Evolutionary conservation across 2,888 invertebrate genomes (phyloP).

Genomic region (Cordilura impudica): DNA sequence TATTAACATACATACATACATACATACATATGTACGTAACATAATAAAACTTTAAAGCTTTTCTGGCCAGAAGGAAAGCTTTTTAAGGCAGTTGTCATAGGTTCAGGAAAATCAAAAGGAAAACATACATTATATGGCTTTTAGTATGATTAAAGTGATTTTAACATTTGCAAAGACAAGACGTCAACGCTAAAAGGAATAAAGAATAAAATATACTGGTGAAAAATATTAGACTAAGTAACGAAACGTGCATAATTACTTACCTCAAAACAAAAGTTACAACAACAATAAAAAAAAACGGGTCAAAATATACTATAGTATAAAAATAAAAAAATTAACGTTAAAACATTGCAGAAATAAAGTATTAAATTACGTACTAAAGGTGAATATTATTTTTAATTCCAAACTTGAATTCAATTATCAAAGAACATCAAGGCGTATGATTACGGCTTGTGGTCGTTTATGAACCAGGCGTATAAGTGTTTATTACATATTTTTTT

Average conservation of each 20-base stretch:
- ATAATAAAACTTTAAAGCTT: constrained; percentile 46
- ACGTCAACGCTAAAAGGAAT: constrained; percentile 57
- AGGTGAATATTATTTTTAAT: constrained; percentile 1
- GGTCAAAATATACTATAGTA: constrained; percentile 34
- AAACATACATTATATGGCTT: constrained; percentile 35
- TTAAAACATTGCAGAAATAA: background rate
- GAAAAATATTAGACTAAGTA: constrained; percentile 27
- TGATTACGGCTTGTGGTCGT: background rate
- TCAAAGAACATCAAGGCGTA: constrained; percentile 4
- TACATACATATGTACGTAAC: background rate
- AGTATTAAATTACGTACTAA: background rate
- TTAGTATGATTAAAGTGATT: constrained; percentile 67
- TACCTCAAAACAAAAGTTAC: background rate
- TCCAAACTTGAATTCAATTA: background rate
- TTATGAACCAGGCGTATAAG: background rate
- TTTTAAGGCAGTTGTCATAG: constrained; percentile 48
- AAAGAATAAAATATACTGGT: constrained; percentile 1
- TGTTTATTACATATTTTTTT: too few species aligned
- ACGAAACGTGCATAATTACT: constrained; percentile 49
- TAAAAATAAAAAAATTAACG: background rate
- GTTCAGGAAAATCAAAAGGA: constrained; percentile 47
- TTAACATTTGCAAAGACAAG: constrained; percentile 68
- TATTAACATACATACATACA: background rate
- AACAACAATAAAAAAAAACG: constrained; percentile 14
- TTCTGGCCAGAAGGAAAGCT: constrained; percentile 31